phyloP scores from a whole-genome alignment of 1,140 invertebrate species.

The Listronotus oregonensis region DNA sequence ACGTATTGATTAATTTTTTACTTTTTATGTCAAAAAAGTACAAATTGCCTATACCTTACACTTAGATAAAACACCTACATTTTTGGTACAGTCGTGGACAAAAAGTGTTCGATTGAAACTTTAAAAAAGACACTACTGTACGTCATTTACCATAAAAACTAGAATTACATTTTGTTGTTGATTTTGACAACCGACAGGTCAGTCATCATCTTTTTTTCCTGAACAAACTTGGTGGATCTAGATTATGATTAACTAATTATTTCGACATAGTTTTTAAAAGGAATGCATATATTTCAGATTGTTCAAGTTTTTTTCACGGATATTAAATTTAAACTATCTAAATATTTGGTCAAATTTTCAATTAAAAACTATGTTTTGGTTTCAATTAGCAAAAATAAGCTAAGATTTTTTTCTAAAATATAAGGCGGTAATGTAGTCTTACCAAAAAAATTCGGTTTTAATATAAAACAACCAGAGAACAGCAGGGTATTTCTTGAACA shows the following conservation, averaged over 20 bases:
- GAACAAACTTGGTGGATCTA: no score
- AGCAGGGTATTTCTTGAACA: conserved; percentile 13
- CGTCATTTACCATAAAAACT: no score
- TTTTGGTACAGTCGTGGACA: not conserved
- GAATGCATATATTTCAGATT: conserved; percentile 4
- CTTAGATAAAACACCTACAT: conserved; percentile 9
- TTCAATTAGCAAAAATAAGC: not conserved
- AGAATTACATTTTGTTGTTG: no score
- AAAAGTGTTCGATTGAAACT: not conserved
- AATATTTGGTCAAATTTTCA: conserved; percentile 9
- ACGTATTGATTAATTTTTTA: conserved; percentile 5
- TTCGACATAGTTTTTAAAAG: conserved; percentile 6
- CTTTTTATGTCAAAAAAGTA: conserved; percentile 20
- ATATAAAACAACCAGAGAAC: conserved; percentile 30
- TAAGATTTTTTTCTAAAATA: not conserved
- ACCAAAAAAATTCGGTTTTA: conserved; percentile 34
- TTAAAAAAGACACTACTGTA: no score
- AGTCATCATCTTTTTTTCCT: no score
- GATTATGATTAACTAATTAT: not conserved
- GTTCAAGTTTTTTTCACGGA: not conserved
- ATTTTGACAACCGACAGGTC: no score
- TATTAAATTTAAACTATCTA: not conserved
- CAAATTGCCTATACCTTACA: conserved; percentile 28
- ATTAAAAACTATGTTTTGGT: conserved; percentile 20
- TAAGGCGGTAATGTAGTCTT: conserved; percentile 5